Base-by-base conservation (phyloP, 1,140 invertebrate genomes). In the Pachypeltis micranthus region DNA sequence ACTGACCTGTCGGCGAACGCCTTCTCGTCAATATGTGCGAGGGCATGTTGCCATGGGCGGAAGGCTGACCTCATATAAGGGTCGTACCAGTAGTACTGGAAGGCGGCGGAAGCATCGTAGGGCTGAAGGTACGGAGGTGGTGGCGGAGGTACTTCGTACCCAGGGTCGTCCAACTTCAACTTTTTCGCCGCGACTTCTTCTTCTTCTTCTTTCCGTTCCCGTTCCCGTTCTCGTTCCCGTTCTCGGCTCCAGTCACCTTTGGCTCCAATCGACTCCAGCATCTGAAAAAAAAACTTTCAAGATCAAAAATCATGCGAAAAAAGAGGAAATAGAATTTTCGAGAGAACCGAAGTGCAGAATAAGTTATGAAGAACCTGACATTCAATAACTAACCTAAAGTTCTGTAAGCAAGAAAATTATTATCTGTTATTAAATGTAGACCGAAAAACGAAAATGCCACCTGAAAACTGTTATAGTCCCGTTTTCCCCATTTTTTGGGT, bases 51-150 rank as follows among this genome's bases (percentile, higher is more conserved):
- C 64, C 64, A 67, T 2, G 68, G 64, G 27, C 63, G 54, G 54
- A 67, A 66, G 2, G 63, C 65, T 14, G 66, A 62, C 14, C 61
- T 26, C 39, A 65, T 65, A 61, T 54, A 69, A 14, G 63, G 60
- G 44, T 69, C 68, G 54, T 63, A 67, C 68, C 68, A 69, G 44
- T 56, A 61, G 34, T 65, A 68, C 31, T 68, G 66, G 51, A 64
- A 61, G 63, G 59, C 61, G 44, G 62, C 59, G 62, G 57, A n/a
- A 21, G 47, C 47, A 58, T 65, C 63, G 66, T 67, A 65, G 23
- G 57, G 65, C 58, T 64, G 65, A 27, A 64, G 65, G 61, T 64
- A 68, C 29, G 62, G 23, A 44, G 58, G 21, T 1, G 57, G 57
- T 19, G 55, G 62, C 31, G 54, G 64, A 25, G 31, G 55, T 24